A percentile compares a stretch with the other conserved stretches of the same genome.
Evolutionary conservation across 1,140 invertebrate genomes (phyloP).

Genomic region (Drosophila subpulchrella): DNA sequence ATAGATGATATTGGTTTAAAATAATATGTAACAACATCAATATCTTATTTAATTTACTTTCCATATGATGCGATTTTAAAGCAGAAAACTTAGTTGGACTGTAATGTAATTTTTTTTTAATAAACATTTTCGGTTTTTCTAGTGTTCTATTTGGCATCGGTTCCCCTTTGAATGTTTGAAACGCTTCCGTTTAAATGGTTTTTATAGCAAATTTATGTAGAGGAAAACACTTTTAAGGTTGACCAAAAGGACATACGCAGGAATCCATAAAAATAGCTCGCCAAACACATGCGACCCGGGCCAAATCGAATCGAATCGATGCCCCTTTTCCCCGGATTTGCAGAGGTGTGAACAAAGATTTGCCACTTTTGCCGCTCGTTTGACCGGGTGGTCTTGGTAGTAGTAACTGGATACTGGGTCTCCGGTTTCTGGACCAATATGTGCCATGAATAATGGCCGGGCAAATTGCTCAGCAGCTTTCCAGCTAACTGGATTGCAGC

Average conservation of each 20-base stretch:
- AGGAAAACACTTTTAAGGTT: slow-evolving; percentile 79
- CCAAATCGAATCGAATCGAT: slow-evolving; percentile 15
- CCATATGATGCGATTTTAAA: background rate
- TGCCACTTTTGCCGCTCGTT: slow-evolving; percentile 78
- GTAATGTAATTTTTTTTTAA: background rate
- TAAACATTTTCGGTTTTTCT: slow-evolving; percentile 5
- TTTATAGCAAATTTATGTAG: slow-evolving; percentile 83
- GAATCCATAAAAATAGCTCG: slow-evolving; percentile 77
- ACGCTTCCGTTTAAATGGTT: slow-evolving; percentile 82
- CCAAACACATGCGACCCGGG: slow-evolving; percentile 62
- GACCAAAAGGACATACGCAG: slow-evolving; percentile 76
- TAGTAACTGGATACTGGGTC: slow-evolving; percentile 7
- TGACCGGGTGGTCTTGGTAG: slow-evolving; percentile 38
- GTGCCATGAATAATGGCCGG: slow-evolving; percentile 77
- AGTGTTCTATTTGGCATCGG: slow-evolving; percentile 54
- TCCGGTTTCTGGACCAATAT: slow-evolving; percentile 51
- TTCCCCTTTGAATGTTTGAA: slow-evolving; percentile 75
- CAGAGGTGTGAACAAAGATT: slow-evolving; percentile 79
- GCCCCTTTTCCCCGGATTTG: slow-evolving; percentile 2
- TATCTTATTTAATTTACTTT: too few species aligned
- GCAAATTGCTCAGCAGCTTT: slow-evolving; percentile 68
- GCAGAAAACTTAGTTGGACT: background rate
- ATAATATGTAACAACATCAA: too few species aligned
- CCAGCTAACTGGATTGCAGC: slow-evolving; percentile 37
- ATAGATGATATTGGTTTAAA: too few species aligned